Evolutionary conservation across 2,797 vertebrate genomes (phyloP), one percentile per base, ranked within the genome.

Genomic region (Salarias fasciatus): DNA sequence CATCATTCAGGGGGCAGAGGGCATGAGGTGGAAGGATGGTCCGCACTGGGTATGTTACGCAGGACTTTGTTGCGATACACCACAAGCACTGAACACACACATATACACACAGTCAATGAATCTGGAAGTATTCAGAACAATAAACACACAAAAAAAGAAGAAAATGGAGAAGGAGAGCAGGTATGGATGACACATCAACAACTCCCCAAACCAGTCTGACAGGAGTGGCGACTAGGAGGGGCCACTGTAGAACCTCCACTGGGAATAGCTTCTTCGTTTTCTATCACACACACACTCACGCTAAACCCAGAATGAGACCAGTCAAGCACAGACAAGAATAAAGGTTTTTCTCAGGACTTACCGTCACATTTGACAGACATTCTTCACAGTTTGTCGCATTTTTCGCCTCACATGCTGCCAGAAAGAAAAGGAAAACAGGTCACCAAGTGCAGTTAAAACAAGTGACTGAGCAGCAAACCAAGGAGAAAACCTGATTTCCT

Each of bases 281-380:
- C n/a, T n/a, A n/a, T 28, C 31, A 70, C 70, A 53, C 38, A 59
- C 31, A 38, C 40, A n/a, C 1, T 13, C n/a, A 24, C 0, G 5
- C 18, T 38, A 37, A 13, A 50, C 5, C 7, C 6, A 48, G 1
- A 60, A 47, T 33, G 29, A 58, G 10, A 12, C 5, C 10, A 52
- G 3, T 28, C 35, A 13, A 62, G 30, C 40, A 13, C 4, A 3
- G 14, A 13, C 4, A 8, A 5, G 35, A 31, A 24, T 3, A 24
- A 24, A 18, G 18, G 2, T 24, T 12, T 38, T 29, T 41, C 8
- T 14, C 14, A 44, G 5, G 14, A 92, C 94, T 95, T 77, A 98
- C 97, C 0, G 92, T 79, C 74, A 96, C 95, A 45, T 96, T 95
- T 60, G 43, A 89, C 82, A 99, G 91, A 86, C 96, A 99, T 33